Conservation (phyloP, 2,888 invertebrate genomes). For the Rapana venosa region DNA sequence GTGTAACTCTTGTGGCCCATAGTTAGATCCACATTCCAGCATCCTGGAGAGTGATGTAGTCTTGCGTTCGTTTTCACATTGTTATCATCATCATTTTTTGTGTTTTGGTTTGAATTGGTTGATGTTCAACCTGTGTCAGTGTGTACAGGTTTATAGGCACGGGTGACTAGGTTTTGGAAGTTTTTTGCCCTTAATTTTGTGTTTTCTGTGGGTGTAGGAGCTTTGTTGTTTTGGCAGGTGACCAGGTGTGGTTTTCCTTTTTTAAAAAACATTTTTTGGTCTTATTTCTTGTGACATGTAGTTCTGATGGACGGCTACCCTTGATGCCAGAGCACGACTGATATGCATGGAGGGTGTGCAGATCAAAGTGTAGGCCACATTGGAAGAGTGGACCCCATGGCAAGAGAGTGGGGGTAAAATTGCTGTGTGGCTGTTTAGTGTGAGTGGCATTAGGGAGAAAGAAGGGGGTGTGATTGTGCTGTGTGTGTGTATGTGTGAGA, state of each 20-base stretch:
- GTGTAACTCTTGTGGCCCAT: neutral
- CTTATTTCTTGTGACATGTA: constrained; percentile 19
- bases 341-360: constrained; percentile 15
- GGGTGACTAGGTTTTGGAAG: neutral
- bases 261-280: neutral
- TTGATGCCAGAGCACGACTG: constrained; percentile 34
- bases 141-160: constrained; percentile 4
- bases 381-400: neutral
- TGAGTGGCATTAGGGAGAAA: neutral
- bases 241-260: neutral
- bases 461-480: neutral
- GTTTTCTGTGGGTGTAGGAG: neutral
- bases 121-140: neutral
- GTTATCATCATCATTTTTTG: neutral
- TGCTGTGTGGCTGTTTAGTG: neutral
- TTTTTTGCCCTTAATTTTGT: neutral
- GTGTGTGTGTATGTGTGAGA: neutral
- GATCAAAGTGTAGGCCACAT: neutral
- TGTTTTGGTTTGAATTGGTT: neutral
- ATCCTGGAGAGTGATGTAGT: constrained; percentile 29
- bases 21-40: constrained; percentile 33
- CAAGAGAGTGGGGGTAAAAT: neutral
- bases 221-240: constrained; percentile 28
- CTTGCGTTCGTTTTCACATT: neutral
- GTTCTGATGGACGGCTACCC: constrained; percentile 29